Conservation (phyloP, 2,888 invertebrate species). For the Gryllus longicercus region DNA sequence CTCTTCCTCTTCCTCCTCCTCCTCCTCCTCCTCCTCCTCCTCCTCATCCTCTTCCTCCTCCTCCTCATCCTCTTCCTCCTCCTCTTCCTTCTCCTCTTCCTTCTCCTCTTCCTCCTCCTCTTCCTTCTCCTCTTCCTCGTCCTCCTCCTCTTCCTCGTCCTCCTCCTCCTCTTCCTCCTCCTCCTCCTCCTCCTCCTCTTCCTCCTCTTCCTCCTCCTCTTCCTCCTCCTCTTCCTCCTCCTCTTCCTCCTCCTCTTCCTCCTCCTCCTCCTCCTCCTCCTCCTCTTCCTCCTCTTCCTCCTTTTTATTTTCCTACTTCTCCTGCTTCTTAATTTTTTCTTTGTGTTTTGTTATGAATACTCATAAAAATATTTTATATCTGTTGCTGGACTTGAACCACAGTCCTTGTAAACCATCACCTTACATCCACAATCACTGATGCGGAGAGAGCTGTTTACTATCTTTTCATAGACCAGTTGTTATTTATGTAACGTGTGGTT, state of each 20-base stretch:
- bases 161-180: slow-evolving; percentile 30
- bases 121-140: neutral
- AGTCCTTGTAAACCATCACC: too few relatives aligned
- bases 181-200: slow-evolving; percentile 39
- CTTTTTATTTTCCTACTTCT: slow-evolving; percentile 33
- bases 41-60: neutral
- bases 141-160: slow-evolving; percentile 28
- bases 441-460: too few relatives aligned
- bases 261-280: neutral
- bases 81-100: slow-evolving; percentile 22
- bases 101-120: neutral
- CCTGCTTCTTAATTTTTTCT: slow-evolving; percentile 33
- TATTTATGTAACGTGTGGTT: too few relatives aligned
- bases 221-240: slow-evolving; percentile 28
- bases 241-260: neutral
- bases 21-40: neutral
- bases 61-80: neutral
- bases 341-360: too few relatives aligned
- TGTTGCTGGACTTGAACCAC: too few relatives aligned
- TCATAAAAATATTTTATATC: too few relatives aligned
- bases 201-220: slow-evolving; percentile 29
- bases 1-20: neutral
- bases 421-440: too few relatives aligned
- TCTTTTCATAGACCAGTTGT: too few relatives aligned
- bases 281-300: neutral